A percentile compares a stretch with the other conserved stretches of the same genome.
phyloP scores from a whole-genome alignment of 2,113 vertebrate genomes.

The Hyla sarda region DNA sequence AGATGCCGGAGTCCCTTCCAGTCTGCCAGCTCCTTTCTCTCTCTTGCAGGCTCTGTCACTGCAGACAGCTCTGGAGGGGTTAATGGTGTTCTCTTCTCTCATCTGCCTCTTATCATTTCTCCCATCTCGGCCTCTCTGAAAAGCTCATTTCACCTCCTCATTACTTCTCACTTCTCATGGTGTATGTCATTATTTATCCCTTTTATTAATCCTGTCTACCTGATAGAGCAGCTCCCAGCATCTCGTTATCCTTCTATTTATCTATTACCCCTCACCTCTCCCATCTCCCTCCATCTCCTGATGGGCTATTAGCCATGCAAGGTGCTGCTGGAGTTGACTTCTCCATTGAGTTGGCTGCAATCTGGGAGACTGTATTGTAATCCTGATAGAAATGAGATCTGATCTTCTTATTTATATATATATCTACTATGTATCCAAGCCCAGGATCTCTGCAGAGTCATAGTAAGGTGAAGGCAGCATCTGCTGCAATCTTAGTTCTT shows the following conservation, averaged over 20 bases:
- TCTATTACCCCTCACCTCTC: slow-evolving; percentile 51
- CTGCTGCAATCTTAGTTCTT: background rate
- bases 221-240: slow-evolving; percentile 47
- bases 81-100: slow-evolving; percentile 8
- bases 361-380: slow-evolving; percentile 25
- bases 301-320: slow-evolving; percentile 51
- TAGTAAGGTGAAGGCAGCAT: background rate
- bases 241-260: slow-evolving; percentile 56
- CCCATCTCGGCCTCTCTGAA: slow-evolving; percentile 37
- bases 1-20: background rate
- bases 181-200: slow-evolving; percentile 56
- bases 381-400: slow-evolving; percentile 13
- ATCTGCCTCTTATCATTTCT: slow-evolving; percentile 47
- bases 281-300: slow-evolving; percentile 32
- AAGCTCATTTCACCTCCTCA: slow-evolving; percentile 51
- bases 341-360: slow-evolving; percentile 32
- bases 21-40: background rate
- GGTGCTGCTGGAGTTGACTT: slow-evolving; percentile 44
- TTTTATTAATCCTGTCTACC: slow-evolving; percentile 59
- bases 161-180: slow-evolving; percentile 51
- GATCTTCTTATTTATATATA: no score
- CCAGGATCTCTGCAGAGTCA: background rate
- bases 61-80: slow-evolving; percentile 30
- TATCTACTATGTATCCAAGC: slow-evolving; percentile 27
- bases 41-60: background rate